Percentiles rank a stretch among this genome's conserved stretches.
Conservation (phyloP, 37 sponge, comb jelly and placozoan genomes). For the Ephydatia muelleri region DNA sequence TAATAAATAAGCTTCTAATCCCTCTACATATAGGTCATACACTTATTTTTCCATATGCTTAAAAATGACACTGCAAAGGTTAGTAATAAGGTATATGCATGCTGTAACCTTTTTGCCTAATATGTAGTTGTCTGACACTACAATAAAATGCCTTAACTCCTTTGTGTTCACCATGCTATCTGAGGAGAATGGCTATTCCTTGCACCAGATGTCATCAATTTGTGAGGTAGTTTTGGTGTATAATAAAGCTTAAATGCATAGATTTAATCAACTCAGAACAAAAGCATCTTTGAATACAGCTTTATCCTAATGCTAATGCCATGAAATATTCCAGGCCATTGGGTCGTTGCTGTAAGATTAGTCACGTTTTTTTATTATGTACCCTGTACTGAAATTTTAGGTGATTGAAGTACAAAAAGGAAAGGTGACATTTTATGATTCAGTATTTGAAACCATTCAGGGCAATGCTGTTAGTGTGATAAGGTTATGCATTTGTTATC, state of each 20-base stretch:
- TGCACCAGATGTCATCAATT: not conserved
- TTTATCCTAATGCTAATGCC: not conserved
- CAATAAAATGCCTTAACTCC: too few species aligned
- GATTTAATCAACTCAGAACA: not conserved
- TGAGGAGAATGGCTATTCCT: not conserved
- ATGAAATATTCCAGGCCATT: not conserved
- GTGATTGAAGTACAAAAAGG: not conserved
- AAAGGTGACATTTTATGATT: not conserved
- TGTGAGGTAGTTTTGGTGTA: not conserved
- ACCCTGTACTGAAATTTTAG: not conserved
- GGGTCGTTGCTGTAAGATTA: not conserved
- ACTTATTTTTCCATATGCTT: not conserved
- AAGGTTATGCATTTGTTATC: not conserved
- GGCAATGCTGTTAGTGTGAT: not conserved
- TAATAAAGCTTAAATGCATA: not conserved
- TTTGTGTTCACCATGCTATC: not conserved
- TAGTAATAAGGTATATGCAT: not conserved
- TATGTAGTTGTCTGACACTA: not conserved
- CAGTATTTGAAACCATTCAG: not conserved
- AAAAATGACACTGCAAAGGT: not conserved
- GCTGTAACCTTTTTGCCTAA: not conserved
- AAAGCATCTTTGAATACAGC: not conserved
- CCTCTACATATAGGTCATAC: not conserved
- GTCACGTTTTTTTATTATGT: not conserved
- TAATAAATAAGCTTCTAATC: too few species aligned